These are phyloP conservation scores for Hydrocynus forskahlii DNA, from an alignment of 2,797 vertebrate genomes.

Conservation along the genomic window DNA sequence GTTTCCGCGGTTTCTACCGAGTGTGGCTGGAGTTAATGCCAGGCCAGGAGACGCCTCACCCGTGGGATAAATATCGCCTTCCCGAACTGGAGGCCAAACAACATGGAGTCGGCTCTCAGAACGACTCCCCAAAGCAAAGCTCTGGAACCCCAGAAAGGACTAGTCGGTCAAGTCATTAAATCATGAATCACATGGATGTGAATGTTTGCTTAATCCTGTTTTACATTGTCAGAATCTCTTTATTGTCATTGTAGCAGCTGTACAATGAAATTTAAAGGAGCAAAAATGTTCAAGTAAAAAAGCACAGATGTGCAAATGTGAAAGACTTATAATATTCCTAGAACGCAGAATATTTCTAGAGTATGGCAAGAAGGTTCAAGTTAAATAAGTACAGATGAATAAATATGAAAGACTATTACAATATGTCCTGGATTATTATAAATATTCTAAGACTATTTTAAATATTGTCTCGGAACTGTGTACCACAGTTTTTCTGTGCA, in stretches of 20 bases:
- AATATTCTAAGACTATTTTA: no score
- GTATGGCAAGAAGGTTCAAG: no score
- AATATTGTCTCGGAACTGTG: background rate
- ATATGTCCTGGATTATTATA: no score
- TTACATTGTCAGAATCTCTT: no score
- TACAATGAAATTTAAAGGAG: no score
- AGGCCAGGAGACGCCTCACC: constrained; percentile 81
- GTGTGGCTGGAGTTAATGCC: constrained; percentile 88
- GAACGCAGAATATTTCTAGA: no score
- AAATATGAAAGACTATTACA: no score
- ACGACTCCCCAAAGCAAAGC: background rate
- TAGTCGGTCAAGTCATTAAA: background rate
- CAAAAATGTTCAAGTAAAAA: no score
- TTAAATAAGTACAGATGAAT: no score
- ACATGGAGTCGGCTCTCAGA: background rate
- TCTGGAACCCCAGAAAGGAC: background rate
- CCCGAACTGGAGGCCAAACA: constrained; percentile 10
- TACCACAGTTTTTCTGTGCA: background rate
- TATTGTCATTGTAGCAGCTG: no score
- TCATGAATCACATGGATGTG: background rate
- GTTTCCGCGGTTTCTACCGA: constrained; percentile 94
- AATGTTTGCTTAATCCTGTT: background rate
- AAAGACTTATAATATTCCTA: no score
- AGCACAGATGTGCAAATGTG: no score
- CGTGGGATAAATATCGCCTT: constrained; percentile 78